These are phyloP conservation scores for Cephus spinipes DNA, from an alignment of 2,888 invertebrate genomes.

Conservation along the genomic window DNA sequence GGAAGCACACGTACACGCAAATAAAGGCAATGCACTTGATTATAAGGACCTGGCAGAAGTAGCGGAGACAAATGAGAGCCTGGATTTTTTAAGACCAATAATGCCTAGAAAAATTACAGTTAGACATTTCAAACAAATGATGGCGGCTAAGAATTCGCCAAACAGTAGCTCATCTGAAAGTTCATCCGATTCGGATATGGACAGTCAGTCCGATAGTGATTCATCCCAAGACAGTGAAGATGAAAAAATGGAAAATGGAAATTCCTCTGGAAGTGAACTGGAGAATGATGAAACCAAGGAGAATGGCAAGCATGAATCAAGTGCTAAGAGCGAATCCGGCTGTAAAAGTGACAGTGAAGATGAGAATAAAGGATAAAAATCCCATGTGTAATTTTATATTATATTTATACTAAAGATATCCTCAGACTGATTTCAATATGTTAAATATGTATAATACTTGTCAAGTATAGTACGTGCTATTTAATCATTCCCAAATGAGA, in stretches of 20 bases:
- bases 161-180: constrained; percentile 43
- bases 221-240: constrained; percentile 50
- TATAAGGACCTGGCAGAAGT: constrained; percentile 80
- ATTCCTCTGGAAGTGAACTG: constrained; percentile 49
- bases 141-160: constrained; percentile 70
- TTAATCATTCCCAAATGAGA: not conserved
- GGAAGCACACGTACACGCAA: constrained; percentile 71
- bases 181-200: constrained; percentile 61
- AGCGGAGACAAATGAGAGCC: constrained; percentile 75
- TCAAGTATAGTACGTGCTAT: not conserved
- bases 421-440: not conserved
- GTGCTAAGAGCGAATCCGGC: constrained; percentile 51
- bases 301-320: constrained; percentile 52
- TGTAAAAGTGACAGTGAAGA: constrained; percentile 56
- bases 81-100: constrained; percentile 80
- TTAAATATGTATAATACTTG: not conserved
- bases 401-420: not conserved
- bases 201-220: constrained; percentile 55
- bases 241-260: constrained; percentile 28
- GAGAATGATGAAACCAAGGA: constrained; percentile 44
- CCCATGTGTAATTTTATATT: not conserved
- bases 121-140: constrained; percentile 74
- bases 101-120: constrained; percentile 82
- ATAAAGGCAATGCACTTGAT: constrained; percentile 70
- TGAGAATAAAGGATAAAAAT: constrained; percentile 39